Conservation (phyloP, 92 coral and sea anemone genomes). For the Porites cylindrica region DNA sequence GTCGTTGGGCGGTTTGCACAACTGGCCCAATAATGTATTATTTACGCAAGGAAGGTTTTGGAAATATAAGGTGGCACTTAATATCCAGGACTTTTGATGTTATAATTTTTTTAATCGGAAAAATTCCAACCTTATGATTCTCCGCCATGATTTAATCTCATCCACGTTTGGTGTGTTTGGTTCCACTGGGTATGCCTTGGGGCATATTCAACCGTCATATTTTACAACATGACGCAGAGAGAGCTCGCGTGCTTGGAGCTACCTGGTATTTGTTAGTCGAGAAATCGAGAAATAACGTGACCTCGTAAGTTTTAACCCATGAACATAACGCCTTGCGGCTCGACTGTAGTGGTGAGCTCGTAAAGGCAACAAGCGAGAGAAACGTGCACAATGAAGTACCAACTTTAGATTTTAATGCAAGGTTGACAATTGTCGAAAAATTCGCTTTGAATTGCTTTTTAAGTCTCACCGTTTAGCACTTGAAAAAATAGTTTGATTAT, state of each 20-base stretch:
- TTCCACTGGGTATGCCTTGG: slow-evolving; percentile 15
- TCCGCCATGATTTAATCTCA: not conserved
- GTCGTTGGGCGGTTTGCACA: not conserved
- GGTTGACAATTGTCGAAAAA: slow-evolving; percentile 21
- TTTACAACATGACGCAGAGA: slow-evolving; percentile 14
- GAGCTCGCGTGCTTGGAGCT: slow-evolving; percentile 2
- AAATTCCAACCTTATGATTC: not conserved
- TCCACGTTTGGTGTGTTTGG: slow-evolving; percentile 5
- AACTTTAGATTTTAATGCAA: not conserved
- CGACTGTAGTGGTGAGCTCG: not conserved
- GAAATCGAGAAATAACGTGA: slow-evolving; percentile 10
- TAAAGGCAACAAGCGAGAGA: not conserved
- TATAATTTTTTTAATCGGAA: not conserved
- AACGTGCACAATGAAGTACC: not conserved
- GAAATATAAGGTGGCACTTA: not conserved
- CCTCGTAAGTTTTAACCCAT: slow-evolving; percentile 12
- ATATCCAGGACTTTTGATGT: not conserved
- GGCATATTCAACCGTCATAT: slow-evolving; percentile 30
- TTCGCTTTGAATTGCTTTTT: slow-evolving; percentile 35
- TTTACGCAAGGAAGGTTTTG: not conserved
- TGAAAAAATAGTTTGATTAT: slow-evolving; percentile 30
- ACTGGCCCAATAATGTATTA: not conserved
- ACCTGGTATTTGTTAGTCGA: not conserved
- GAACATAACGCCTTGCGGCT: not conserved
- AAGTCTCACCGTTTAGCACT: slow-evolving; percentile 41